Conservation (phyloP, 2,888 invertebrate species). For the Periphyllus acericola region DNA sequence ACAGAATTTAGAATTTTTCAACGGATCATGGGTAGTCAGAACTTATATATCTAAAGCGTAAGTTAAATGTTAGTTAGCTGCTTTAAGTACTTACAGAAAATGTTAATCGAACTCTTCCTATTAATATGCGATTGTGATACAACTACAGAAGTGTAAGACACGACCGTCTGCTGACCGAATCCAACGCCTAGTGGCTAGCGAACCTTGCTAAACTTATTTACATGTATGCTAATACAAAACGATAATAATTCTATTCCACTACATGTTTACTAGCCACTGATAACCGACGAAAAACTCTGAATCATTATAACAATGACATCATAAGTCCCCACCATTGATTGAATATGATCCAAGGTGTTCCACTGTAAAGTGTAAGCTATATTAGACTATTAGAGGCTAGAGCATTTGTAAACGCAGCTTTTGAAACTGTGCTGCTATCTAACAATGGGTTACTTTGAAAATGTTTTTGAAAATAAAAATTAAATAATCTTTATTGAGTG, state of each 20-base stretch:
- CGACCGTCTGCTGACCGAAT: constrained; percentile 31
- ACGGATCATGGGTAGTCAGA: not conserved
- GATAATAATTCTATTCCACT: constrained; percentile 56
- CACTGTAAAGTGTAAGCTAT: not conserved
- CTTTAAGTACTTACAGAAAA: constrained; percentile 26
- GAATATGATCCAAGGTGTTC: constrained; percentile 7
- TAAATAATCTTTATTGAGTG: not conserved
- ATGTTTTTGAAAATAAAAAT: not conserved
- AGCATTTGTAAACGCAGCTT: not conserved
- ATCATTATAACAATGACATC: constrained; percentile 50
- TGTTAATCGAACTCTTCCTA: constrained; percentile 11
- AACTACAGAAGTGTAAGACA: not conserved
- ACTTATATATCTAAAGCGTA: not conserved
- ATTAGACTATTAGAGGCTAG: too few species aligned
- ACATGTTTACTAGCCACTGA: constrained; percentile 52
- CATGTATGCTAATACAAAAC: constrained; percentile 55
- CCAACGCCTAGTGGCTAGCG: constrained; percentile 48
- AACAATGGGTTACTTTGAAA: constrained; percentile 1
- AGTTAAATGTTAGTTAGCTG: not conserved
- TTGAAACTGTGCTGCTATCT: constrained; percentile 50
- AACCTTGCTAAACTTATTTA: constrained; percentile 45
- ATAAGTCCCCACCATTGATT: constrained; percentile 18
- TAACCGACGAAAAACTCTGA: constrained; percentile 39
- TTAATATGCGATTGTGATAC: constrained; percentile 9
- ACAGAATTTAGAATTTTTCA: not conserved